phyloP scores from a whole-genome alignment of 2,888 invertebrate genomes.

The Orthonychiurus folsomi region DNA sequence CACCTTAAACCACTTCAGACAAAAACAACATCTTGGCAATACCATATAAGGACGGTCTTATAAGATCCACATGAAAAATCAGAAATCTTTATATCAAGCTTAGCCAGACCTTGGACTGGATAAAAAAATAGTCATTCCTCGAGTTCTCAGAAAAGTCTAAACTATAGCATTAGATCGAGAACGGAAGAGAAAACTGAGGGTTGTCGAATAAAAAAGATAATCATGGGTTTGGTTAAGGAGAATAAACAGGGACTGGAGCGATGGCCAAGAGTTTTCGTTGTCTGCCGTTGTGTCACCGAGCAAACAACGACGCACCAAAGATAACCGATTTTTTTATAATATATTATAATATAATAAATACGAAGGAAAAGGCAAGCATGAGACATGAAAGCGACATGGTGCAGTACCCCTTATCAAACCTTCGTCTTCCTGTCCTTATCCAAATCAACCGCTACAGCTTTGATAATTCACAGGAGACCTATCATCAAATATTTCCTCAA shows the following conservation, averaged over 20 bases:
- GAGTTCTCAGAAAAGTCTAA: background rate
- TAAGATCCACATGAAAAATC: too few relatives aligned
- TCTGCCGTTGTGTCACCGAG: too few relatives aligned
- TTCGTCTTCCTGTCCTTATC: slow-evolving; percentile 25
- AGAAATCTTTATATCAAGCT: too few relatives aligned
- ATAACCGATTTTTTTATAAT: background rate
- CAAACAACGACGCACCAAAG: background rate
- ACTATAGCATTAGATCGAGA: background rate
- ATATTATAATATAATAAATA: background rate
- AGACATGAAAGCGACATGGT: background rate
- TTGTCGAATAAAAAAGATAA: too few relatives aligned
- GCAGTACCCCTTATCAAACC: slow-evolving; percentile 11
- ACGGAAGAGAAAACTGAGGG: background rate
- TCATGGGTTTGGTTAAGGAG: background rate
- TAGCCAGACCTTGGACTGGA: too few relatives aligned
- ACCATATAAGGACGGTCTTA: too few relatives aligned
- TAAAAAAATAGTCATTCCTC: too few relatives aligned
- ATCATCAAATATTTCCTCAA: slow-evolving; percentile 26
- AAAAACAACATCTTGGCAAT: too few relatives aligned
- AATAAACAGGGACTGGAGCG: background rate
- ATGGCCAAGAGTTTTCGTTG: too few relatives aligned
- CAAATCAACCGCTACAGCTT: slow-evolving; percentile 22
- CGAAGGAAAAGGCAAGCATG: too few relatives aligned
- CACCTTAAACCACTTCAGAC: too few relatives aligned
- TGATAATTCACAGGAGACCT: slow-evolving; percentile 20